These are phyloP conservation scores for Aurelia sp. DNA, from an alignment of 30 jellyfish, hydroid and myxozoan species.

Conservation along the genomic window DNA sequence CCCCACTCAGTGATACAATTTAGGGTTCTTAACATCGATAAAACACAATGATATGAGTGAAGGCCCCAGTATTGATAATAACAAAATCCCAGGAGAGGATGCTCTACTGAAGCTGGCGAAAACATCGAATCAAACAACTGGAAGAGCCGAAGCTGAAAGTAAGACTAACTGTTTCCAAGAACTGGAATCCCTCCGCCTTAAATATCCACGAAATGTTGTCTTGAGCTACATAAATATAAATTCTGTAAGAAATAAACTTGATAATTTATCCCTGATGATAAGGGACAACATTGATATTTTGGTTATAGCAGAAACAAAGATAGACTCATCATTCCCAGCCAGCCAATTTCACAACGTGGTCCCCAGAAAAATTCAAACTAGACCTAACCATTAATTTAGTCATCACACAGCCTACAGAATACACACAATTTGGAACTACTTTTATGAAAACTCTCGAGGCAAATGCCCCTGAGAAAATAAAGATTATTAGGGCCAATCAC, in stretches of 20 bases:
- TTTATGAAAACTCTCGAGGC: constrained; percentile 35
- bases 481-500: too few species aligned
- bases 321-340: constrained; percentile 24
- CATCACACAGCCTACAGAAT: background rate
- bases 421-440: constrained; percentile 2
- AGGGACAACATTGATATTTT: constrained; percentile 18
- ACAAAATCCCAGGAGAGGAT: background rate
- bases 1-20: too few species aligned
- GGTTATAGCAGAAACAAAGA: constrained; percentile 36
- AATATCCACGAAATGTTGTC: background rate
- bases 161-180: constrained; percentile 49
- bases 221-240: constrained; percentile 30
- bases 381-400: background rate
- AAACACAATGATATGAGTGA: constrained; percentile 8
- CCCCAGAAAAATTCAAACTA: background rate
- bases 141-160: constrained; percentile 38
- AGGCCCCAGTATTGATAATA: constrained; percentile 28
- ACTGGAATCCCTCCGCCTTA: constrained; percentile 16
- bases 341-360: constrained; percentile 26
- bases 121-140: constrained; percentile 21
- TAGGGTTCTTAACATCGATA: background rate
- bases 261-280: constrained; percentile 31
- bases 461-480: constrained; percentile 20
- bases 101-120: constrained; percentile 17
- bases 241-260: constrained; percentile 31